phyloP scores from a whole-genome alignment of 2,888 invertebrate species.

The Ashinkailepas kermadecensis region DNA sequence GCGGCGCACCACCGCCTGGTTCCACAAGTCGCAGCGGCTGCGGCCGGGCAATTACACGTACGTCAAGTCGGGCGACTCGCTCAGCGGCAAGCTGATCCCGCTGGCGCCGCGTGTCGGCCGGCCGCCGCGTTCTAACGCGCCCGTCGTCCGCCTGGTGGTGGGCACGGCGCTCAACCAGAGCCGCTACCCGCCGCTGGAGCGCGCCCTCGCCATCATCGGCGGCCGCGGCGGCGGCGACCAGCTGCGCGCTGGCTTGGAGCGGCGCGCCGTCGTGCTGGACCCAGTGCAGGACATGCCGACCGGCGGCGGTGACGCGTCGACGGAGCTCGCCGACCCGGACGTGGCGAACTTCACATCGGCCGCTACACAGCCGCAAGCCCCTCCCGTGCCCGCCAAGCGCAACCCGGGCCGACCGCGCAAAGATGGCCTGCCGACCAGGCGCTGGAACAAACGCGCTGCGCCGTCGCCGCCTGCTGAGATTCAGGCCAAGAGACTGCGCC shows the following conservation, averaged over 20 bases:
- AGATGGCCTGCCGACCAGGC: constrained; percentile 23
- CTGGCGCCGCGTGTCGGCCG: neutral
- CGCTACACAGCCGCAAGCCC: constrained; percentile 5
- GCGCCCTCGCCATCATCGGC: neutral
- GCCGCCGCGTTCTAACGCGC: neutral
- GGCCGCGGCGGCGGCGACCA: neutral
- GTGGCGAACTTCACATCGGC: neutral
- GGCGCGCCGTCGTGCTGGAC: neutral
- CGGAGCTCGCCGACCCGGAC: neutral
- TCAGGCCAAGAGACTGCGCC: no score
- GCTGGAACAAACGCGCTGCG: no score
- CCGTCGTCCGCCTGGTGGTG: constrained; percentile 6
- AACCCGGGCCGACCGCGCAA: constrained; percentile 25
- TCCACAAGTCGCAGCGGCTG: constrained; percentile 17
- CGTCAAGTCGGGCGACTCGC: constrained; percentile 5
- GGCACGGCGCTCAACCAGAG: neutral
- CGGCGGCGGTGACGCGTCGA: neutral
- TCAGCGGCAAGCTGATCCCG: constrained; percentile 18
- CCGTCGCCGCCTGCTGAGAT: no score
- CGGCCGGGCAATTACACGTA: constrained; percentile 9
- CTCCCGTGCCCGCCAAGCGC: constrained; percentile 10
- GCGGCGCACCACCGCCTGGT: constrained; percentile 1
- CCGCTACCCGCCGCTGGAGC: constrained; percentile 7
- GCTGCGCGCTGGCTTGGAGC: neutral
- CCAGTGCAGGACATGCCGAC: neutral